Percentiles rank a stretch among this genome's conserved stretches.
Conservation (phyloP, 2,888 invertebrate genomes). For the Liopterus haemorrhoidalis region DNA sequence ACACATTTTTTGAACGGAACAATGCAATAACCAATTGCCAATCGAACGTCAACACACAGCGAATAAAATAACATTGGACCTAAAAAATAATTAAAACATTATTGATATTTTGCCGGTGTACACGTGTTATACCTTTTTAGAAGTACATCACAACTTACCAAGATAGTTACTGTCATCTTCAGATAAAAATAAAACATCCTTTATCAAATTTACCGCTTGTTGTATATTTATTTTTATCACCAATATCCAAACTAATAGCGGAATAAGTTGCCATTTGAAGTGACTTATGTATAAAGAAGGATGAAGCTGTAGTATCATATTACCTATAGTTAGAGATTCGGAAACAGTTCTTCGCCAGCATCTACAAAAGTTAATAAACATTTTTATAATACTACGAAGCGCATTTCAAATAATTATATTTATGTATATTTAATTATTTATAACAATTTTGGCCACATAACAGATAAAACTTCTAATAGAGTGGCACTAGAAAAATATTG, state of each 20-base stretch:
- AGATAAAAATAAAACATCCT: no score
- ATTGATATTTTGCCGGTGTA: no score
- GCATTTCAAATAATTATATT: no score
- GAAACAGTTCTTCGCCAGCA: slow-evolving; percentile 7
- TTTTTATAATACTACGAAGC: slow-evolving; percentile 1
- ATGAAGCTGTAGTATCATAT: slow-evolving; percentile 10
- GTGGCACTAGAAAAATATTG: slow-evolving; percentile 7
- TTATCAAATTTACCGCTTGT: no score
- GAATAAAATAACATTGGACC: slow-evolving; percentile 55
- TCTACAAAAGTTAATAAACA: not conserved
- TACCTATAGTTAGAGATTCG: slow-evolving; percentile 6
- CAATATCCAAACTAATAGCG: no score
- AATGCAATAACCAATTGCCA: slow-evolving; percentile 56
- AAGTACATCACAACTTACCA: no score
- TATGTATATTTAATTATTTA: no score
- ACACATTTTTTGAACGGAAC: slow-evolving; percentile 50
- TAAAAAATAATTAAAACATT: slow-evolving; percentile 4
- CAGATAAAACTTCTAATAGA: no score
- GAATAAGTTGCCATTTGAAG: slow-evolving; percentile 1
- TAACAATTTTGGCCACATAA: no score
- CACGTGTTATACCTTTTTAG: no score
- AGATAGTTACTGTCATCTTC: no score
- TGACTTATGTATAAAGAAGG: not conserved
- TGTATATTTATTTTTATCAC: no score
- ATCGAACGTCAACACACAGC: slow-evolving; percentile 51